phyloP scores from a whole-genome alignment of 2,113 vertebrate species.

The Nibea coibor region DNA sequence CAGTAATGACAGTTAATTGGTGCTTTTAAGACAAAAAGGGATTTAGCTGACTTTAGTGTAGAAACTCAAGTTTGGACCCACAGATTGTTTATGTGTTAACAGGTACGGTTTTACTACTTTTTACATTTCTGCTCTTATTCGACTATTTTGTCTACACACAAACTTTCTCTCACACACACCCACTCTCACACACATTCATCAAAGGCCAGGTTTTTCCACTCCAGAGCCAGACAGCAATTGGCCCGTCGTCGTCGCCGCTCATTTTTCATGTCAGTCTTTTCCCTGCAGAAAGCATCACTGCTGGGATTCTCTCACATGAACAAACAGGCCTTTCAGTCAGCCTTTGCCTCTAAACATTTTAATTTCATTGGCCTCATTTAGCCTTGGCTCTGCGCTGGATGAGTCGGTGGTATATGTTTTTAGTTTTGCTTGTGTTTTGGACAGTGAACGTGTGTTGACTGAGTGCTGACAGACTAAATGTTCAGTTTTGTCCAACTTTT shows the following conservation, averaged over 20 bases:
- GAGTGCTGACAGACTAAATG: constrained; percentile 57
- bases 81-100: not conserved
- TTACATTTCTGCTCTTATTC: constrained; percentile 6
- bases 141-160: constrained; percentile 18
- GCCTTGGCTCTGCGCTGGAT: constrained; percentile 49
- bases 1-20: too few relatives aligned
- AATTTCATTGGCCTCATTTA: constrained; percentile 66
- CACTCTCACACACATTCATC: constrained; percentile 40
- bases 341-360: constrained; percentile 67
- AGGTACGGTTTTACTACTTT: constrained; percentile 7
- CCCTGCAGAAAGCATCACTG: constrained; percentile 65
- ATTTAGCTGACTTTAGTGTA: too few relatives aligned
- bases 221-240: constrained; percentile 62
- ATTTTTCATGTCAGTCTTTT: constrained; percentile 74
- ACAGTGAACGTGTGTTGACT: constrained; percentile 56
- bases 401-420: constrained; percentile 48
- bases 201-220: constrained; percentile 64
- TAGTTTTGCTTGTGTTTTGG: constrained; percentile 43
- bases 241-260: constrained; percentile 40
- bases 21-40: too few relatives aligned
- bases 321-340: constrained; percentile 72
- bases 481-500: constrained; percentile 54
- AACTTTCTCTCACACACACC: not conserved
- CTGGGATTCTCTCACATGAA: constrained; percentile 67
- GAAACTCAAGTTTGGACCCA: not conserved